Evolutionary conservation across 2,888 invertebrate species (phyloP).

Genomic region (Gibbula magus): DNA sequence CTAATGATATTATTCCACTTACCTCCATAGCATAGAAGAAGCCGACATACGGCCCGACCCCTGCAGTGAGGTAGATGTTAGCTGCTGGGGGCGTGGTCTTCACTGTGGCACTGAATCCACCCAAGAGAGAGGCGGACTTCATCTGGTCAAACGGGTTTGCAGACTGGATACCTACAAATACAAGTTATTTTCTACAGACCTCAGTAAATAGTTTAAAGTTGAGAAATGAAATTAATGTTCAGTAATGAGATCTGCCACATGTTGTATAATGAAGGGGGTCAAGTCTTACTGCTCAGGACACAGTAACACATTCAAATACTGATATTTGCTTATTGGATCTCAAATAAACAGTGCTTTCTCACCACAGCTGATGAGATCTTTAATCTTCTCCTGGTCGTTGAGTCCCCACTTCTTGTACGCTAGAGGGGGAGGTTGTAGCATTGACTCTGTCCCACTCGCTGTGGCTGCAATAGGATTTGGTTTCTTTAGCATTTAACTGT

Average conservation of each 20-base stretch:
- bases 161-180: conserved; percentile 61
- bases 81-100: conserved; percentile 84
- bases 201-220: neutral
- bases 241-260: too few relatives aligned
- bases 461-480: conserved; percentile 78
- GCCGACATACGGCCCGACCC: conserved; percentile 88
- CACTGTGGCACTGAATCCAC: conserved; percentile 63
- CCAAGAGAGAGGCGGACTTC: conserved; percentile 84
- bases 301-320: too few relatives aligned
- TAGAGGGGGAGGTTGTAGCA: conserved; percentile 79
- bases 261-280: too few relatives aligned
- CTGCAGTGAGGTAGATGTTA: conserved; percentile 85
- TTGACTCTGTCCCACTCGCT: conserved; percentile 81
- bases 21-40: conserved; percentile 91
- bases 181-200: neutral
- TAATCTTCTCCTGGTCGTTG: conserved; percentile 81
- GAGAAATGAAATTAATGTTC: too few relatives aligned
- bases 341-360: conserved; percentile 25
- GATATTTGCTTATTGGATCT: neutral
- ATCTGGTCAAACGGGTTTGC: conserved; percentile 91
- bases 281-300: too few relatives aligned
- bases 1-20: conserved; percentile 6
- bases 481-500: too few relatives aligned
- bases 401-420: conserved; percentile 92
- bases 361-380: conserved; percentile 82